These are phyloP conservation scores for Hypsopygia costalis DNA, from an alignment of 2,888 invertebrate species.

Conservation along the genomic window DNA sequence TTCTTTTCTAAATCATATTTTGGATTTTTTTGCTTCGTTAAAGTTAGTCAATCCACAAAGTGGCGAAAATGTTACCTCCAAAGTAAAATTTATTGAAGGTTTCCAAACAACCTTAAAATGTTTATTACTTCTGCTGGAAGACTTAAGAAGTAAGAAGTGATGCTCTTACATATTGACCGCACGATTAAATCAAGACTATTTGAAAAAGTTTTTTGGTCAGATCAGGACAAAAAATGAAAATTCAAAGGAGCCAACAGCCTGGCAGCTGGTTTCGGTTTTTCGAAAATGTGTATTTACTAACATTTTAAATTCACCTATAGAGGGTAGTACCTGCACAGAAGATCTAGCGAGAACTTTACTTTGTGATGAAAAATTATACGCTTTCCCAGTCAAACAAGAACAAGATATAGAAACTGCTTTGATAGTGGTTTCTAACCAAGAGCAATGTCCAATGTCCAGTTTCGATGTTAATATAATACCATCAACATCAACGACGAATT, in stretches of 20 bases:
- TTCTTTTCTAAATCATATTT: too few species aligned
- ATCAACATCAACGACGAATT: too few species aligned
- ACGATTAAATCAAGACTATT: constrained; percentile 9
- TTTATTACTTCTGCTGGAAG: constrained; percentile 10
- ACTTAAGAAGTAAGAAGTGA: too few species aligned
- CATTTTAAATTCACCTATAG: constrained; percentile 1
- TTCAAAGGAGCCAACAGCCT: constrained; percentile 5
- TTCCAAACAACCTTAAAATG: constrained; percentile 12
- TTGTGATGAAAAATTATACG: too few species aligned
- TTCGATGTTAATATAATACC: too few species aligned
- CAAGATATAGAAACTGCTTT: too few species aligned
- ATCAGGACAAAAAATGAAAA: constrained; percentile 4
- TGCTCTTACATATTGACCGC: constrained; percentile 8
- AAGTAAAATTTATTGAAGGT: constrained; percentile 8
- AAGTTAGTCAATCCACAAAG: constrained; percentile 8
- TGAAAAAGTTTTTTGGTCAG: constrained; percentile 11
- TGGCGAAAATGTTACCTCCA: constrained; percentile 5
- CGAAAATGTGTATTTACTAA: constrained; percentile 5
- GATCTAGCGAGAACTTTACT: background rate
- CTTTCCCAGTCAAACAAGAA: too few species aligned
- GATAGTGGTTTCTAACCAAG: too few species aligned
- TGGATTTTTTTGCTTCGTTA: constrained; percentile 4
- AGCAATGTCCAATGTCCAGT: too few species aligned
- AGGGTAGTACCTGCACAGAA: constrained; percentile 1
- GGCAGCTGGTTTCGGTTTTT: constrained; percentile 9